These are phyloP conservation scores for Microctonus hyperodae DNA, from an alignment of 2,888 invertebrate species.

Conservation along the genomic window DNA sequence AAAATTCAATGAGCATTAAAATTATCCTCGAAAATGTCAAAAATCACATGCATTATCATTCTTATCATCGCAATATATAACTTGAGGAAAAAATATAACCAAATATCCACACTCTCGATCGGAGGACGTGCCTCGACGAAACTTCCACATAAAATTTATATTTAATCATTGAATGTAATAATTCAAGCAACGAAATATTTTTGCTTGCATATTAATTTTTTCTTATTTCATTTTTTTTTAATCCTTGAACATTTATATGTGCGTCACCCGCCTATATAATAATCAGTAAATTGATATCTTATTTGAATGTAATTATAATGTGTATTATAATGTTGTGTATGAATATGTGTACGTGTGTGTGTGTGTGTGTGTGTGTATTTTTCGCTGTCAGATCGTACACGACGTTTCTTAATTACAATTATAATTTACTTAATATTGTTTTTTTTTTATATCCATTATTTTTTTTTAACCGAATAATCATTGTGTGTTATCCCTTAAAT, in stretches of 20 bases:
- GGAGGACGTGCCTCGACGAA: slow-evolving; percentile 53
- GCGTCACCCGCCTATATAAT: slow-evolving; percentile 40
- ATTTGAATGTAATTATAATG: too few species aligned
- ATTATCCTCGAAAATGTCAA: neutral
- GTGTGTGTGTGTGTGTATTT: slow-evolving; percentile 23
- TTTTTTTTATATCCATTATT: slow-evolving; percentile 33
- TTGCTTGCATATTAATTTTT: slow-evolving; percentile 37
- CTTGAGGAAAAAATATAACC: slow-evolving; percentile 27
- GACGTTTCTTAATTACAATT: slow-evolving; percentile 47
- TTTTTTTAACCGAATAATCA: slow-evolving; percentile 32
- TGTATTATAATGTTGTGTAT: too few species aligned
- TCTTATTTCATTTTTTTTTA: slow-evolving; percentile 37
- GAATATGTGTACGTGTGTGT: slow-evolving; percentile 31
- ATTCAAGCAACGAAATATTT: slow-evolving; percentile 54
- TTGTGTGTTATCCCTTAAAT: slow-evolving; percentile 15
- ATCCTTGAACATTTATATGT: slow-evolving; percentile 35
- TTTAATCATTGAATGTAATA: slow-evolving; percentile 50
- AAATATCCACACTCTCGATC: slow-evolving; percentile 49
- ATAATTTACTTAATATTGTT: slow-evolving; percentile 43
- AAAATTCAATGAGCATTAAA: neutral
- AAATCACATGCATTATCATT: neutral
- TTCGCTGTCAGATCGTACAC: slow-evolving; percentile 55
- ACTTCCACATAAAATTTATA: slow-evolving; percentile 60
- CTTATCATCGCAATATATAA: neutral
- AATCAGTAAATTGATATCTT: slow-evolving; percentile 40